Conservation (phyloP, 1,140 invertebrate genomes). For the Eueides isabella region DNA sequence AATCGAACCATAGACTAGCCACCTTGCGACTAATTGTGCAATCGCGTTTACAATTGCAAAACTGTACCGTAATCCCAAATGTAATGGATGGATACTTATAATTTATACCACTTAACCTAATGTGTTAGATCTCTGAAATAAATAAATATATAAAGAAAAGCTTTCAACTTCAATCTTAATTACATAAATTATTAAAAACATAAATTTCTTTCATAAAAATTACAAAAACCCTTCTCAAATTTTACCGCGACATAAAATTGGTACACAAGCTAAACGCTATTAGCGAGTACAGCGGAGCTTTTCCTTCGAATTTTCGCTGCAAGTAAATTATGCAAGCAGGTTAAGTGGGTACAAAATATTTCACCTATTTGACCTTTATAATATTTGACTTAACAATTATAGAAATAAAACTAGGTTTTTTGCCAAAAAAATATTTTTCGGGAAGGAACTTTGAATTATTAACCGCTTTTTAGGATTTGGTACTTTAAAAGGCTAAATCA, state of each 20-base stretch:
- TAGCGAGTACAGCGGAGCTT: not conserved
- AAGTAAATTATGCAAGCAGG: slow-evolving; percentile 4
- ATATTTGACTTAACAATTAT: not conserved
- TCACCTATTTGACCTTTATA: not conserved
- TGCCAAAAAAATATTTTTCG: no score
- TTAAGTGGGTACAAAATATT: not conserved
- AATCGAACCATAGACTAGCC: no score
- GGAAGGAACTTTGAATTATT: no score
- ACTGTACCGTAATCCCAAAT: no score
- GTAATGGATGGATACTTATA: no score
- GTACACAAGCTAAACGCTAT: not conserved
- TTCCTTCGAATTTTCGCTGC: slow-evolving; percentile 3
- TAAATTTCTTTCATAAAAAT: not conserved
- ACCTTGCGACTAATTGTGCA: no score
- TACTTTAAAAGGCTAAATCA: no score
- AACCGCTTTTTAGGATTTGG: no score
- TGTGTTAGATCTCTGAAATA: not conserved
- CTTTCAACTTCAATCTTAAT: no score
- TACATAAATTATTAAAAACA: not conserved
- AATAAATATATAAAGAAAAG: not conserved
- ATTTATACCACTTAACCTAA: no score
- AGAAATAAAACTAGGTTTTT: not conserved
- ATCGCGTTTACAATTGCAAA: no score
- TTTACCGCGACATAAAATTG: not conserved
- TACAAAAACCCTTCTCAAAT: not conserved